Evolutionary conservation across 2,888 invertebrate genomes (phyloP).

Genomic region (Caenorhabditis drosophilae): DNA sequence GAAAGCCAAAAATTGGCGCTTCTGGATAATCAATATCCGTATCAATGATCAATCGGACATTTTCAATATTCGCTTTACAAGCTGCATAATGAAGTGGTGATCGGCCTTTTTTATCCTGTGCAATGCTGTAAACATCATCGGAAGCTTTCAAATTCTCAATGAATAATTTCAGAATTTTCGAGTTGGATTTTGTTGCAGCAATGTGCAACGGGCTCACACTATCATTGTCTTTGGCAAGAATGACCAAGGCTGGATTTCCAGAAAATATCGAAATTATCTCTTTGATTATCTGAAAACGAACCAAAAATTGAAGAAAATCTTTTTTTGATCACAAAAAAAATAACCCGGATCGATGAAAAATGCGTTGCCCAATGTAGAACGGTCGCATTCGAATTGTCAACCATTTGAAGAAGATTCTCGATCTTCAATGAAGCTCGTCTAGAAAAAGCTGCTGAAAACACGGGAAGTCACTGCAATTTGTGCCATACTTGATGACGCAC

Average conservation of each 20-base stretch:
- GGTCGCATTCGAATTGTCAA: constrained; percentile 43
- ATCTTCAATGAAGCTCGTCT: constrained; percentile 8
- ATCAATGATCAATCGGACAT: constrained; percentile 26
- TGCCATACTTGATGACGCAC: constrained; percentile 40
- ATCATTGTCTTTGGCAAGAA: constrained; percentile 49
- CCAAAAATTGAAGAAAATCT: constrained; percentile 1
- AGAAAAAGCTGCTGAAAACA: too few relatives aligned
- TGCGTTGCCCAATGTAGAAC: constrained; percentile 60
- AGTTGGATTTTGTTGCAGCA: constrained; percentile 51
- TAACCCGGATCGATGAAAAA: constrained; percentile 29
- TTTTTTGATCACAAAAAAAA: too few relatives aligned
- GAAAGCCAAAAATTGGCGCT: constrained; percentile 35
- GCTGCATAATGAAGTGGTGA: constrained; percentile 65
- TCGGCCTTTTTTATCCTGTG: constrained; percentile 45
- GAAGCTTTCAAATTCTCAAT: constrained; percentile 14
- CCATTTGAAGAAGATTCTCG: background rate
- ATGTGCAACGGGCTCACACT: constrained; percentile 63
- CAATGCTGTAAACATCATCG: constrained; percentile 30
- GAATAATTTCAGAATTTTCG: constrained; percentile 49
- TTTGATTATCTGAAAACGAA: too few relatives aligned
- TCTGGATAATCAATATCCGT: constrained; percentile 6
- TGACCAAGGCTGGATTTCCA: constrained; percentile 3
- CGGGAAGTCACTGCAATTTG: too few relatives aligned
- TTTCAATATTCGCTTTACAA: constrained; percentile 36
- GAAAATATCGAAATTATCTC: constrained; percentile 1